These are phyloP conservation scores for Epistrophe eligans DNA, from an alignment of 2,888 invertebrate genomes.

Conservation along the genomic window DNA sequence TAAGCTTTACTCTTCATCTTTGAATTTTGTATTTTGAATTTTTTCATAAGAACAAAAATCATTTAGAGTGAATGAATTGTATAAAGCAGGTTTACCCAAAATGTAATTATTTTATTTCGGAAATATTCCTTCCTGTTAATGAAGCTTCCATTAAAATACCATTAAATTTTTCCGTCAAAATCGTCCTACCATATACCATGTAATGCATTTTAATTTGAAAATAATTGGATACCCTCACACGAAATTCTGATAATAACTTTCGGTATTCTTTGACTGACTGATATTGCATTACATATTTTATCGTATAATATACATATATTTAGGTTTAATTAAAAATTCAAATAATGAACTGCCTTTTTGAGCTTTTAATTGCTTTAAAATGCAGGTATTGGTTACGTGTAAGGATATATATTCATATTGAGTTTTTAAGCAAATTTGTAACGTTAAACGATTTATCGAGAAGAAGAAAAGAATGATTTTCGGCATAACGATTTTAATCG, in stretches of 20 bases:
- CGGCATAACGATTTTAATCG: no score
- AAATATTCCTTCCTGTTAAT: neutral
- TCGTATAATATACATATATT: no score
- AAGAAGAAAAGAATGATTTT: no score
- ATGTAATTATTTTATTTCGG: neutral
- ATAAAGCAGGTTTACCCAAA: neutral
- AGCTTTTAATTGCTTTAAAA: neutral
- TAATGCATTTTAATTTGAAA: neutral
- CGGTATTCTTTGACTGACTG: neutral
- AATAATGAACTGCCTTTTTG: neutral
- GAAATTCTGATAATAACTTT: neutral
- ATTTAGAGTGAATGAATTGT: no score
- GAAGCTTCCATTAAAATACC: neutral
- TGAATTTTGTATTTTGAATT: no score
- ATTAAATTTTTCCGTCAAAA: neutral
- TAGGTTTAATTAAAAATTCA: neutral
- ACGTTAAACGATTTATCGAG: no score
- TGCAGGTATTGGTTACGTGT: neutral
- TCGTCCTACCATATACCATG: neutral
- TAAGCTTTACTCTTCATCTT: no score
- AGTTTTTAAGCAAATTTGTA: no score
- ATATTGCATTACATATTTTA: neutral
- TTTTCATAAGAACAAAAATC: no score
- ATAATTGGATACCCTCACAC: neutral
- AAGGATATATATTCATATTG: no score